phyloP scores from a whole-genome alignment of 2,113 vertebrate species.

The Lamprologus ornatipinnis region DNA sequence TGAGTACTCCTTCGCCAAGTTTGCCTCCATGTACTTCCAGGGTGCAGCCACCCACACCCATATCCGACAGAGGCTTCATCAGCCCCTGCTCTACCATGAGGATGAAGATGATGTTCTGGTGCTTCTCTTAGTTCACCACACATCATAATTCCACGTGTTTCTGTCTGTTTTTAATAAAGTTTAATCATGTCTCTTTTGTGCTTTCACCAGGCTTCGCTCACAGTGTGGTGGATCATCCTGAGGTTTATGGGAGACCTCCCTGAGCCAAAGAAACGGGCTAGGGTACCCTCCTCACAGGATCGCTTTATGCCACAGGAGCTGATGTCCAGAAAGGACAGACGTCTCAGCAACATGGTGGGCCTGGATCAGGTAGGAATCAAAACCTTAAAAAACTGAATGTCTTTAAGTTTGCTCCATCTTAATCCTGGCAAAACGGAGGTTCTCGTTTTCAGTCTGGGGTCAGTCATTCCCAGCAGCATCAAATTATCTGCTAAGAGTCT shows the following conservation, averaged over 20 bases:
- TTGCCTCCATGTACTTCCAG: slow-evolving; percentile 93
- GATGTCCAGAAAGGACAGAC: slow-evolving; percentile 54
- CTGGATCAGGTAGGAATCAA: slow-evolving; percentile 63
- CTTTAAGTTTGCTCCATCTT: neutral
- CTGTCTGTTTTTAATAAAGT: neutral
- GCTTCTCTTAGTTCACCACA: neutral
- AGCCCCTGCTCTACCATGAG: slow-evolving; percentile 89
- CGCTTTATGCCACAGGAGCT: slow-evolving; percentile 48
- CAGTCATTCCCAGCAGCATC: neutral
- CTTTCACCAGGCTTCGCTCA: slow-evolving; percentile 76
- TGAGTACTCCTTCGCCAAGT: slow-evolving; percentile 89
- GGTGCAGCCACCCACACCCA: slow-evolving; percentile 78
- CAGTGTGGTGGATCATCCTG: slow-evolving; percentile 87
- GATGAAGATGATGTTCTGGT: slow-evolving; percentile 81
- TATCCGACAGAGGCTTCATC: slow-evolving; percentile 74
- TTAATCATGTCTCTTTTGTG: neutral
- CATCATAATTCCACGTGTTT: neutral
- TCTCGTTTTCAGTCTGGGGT: neutral
- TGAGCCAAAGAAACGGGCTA: slow-evolving; percentile 75
- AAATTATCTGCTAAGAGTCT: neutral
- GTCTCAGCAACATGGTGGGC: slow-evolving; percentile 69
- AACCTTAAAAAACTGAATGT: neutral
- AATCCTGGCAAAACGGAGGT: neutral
- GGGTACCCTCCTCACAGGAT: neutral
- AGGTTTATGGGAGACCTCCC: slow-evolving; percentile 96